Percentiles rank a stretch among this genome's conserved stretches.
phyloP scores from a whole-genome alignment of 2,888 invertebrate genomes.

The Eucera pruinosa region DNA sequence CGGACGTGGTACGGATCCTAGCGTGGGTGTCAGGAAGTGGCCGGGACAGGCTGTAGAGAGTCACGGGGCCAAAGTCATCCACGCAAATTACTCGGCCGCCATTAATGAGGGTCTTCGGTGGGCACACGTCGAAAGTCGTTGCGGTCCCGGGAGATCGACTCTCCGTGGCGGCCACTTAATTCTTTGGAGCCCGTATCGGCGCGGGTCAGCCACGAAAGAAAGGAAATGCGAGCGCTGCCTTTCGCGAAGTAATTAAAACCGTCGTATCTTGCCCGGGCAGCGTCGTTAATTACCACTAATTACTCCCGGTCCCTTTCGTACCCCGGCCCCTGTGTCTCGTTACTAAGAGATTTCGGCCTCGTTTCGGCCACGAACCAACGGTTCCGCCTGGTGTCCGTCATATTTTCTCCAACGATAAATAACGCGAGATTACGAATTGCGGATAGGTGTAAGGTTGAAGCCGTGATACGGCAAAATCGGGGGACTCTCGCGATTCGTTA shows the following conservation, averaged over 20 bases:
- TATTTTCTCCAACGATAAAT: slow-evolving; percentile 36
- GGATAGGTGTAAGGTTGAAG: slow-evolving; percentile 13
- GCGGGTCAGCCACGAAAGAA: slow-evolving; percentile 67
- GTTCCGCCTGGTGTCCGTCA: slow-evolving; percentile 31
- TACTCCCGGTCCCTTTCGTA: slow-evolving; percentile 55
- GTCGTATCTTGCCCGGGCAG: slow-evolving; percentile 64
- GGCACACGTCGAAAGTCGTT: slow-evolving; percentile 73
- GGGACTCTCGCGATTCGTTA: slow-evolving; percentile 18
- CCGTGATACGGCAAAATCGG: slow-evolving; percentile 3
- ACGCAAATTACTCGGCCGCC: slow-evolving; percentile 77
- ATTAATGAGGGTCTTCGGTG: slow-evolving; percentile 76
- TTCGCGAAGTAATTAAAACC: slow-evolving; percentile 71
- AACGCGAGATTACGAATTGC: slow-evolving; percentile 23
- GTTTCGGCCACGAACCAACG: slow-evolving; percentile 5
- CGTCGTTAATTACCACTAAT: slow-evolving; percentile 72
- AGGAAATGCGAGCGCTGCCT: slow-evolving; percentile 65
- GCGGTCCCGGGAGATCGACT: slow-evolving; percentile 68
- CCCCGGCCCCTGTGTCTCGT: slow-evolving; percentile 47
- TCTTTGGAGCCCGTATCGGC: slow-evolving; percentile 63
- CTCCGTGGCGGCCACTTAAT: slow-evolving; percentile 64
- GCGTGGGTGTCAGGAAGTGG: slow-evolving; percentile 73
- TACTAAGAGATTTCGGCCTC: slow-evolving; percentile 52
- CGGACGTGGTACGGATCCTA: slow-evolving; percentile 26
- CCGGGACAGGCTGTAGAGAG: slow-evolving; percentile 38
- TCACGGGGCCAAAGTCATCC: slow-evolving; percentile 73